phyloP scores from a whole-genome alignment of 2,113 vertebrate species.

The Rutilus rutilus region DNA sequence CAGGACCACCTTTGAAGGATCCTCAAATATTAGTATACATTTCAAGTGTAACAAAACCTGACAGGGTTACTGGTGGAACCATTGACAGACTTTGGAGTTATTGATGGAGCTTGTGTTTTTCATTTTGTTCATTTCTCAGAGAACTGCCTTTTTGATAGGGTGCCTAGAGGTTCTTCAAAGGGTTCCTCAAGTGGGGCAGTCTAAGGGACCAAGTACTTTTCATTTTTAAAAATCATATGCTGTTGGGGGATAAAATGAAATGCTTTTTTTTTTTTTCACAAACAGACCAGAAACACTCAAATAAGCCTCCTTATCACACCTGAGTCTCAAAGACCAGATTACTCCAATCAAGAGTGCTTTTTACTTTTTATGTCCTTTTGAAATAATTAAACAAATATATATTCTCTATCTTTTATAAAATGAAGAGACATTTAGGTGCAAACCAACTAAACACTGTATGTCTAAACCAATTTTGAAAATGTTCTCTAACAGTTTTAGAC shows the following conservation, averaged over 20 bases:
- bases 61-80: neutral
- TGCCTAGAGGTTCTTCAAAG: neutral
- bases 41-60: neutral
- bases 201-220: neutral
- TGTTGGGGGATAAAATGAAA: neutral
- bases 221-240: neutral
- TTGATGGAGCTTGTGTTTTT: neutral
- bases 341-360: neutral
- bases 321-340: neutral
- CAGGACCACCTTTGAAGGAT: neutral
- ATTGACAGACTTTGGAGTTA: neutral
- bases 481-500: neutral
- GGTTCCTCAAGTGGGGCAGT: neutral
- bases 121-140: neutral
- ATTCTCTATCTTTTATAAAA: neutral
- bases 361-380: no score
- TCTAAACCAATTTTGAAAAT: neutral
- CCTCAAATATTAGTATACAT: neutral
- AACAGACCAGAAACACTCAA: neutral
- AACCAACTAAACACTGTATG: neutral
- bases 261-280: neutral
- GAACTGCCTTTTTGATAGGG: neutral
- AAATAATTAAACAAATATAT: neutral
- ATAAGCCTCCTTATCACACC: neutral
- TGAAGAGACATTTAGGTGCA: neutral